Evolutionary conservation across 2,113 vertebrate genomes (phyloP).

Genomic region (Xiphophorus couchianus): DNA sequence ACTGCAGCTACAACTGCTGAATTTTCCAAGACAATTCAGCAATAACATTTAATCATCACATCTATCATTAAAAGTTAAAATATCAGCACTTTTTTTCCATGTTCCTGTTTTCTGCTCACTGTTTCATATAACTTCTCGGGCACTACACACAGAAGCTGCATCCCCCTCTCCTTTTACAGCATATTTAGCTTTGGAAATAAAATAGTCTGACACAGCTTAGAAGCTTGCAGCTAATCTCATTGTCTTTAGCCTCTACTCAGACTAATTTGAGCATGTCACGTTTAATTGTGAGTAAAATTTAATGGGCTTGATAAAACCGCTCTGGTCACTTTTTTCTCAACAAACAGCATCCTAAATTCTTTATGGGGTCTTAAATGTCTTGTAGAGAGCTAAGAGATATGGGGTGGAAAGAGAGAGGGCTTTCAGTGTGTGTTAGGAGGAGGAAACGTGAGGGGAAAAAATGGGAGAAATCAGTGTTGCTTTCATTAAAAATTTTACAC

Average conservation of each 20-base stretch:
- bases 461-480: slow-evolving; percentile 4
- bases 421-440: slow-evolving; percentile 1
- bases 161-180: background rate
- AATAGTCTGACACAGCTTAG: slow-evolving; percentile 45
- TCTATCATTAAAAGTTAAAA: slow-evolving; percentile 13
- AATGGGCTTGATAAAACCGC: slow-evolving; percentile 74
- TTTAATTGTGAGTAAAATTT: slow-evolving; percentile 71
- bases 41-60: slow-evolving; percentile 39
- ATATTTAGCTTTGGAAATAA: slow-evolving; percentile 42
- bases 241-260: slow-evolving; percentile 53
- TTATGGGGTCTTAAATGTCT: slow-evolving; percentile 73
- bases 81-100: background rate
- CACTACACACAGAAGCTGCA: background rate
- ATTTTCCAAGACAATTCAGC: slow-evolving; percentile 28
- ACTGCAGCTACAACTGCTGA: slow-evolving; percentile 19
- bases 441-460: slow-evolving; percentile 1
- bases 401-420: slow-evolving; percentile 3
- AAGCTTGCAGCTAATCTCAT: slow-evolving; percentile 56
- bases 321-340: slow-evolving; percentile 67
- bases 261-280: slow-evolving; percentile 63
- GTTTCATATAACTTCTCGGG: background rate
- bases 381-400: slow-evolving; percentile 46
- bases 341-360: slow-evolving; percentile 72
- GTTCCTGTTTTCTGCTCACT: background rate
- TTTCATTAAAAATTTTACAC: background rate